Evolutionary conservation across 2,797 vertebrate species (phyloP), one percentile per base, ranked within the genome.

Genomic region (Danio aesculapii): DNA sequence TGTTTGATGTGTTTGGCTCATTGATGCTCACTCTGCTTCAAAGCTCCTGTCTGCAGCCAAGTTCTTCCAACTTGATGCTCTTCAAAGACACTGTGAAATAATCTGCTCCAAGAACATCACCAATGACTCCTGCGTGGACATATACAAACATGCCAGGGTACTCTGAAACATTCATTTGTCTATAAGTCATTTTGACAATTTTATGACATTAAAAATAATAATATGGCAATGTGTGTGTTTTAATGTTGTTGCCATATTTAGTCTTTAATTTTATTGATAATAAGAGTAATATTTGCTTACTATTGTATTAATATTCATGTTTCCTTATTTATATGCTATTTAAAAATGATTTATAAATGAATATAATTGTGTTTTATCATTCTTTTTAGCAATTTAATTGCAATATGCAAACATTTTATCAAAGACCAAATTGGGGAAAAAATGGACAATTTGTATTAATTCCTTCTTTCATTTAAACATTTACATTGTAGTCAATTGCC

Each of bases 51-150:
- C 98, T 84, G 97, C 98, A 46, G 97, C 97, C 88, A 99, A 98
- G 87, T 99, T 99, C 92, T 99, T 99, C 95, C 98, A 99, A 88
- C 97, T 99, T 84, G 98, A 99, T 90, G 96, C 96, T 90, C 93
- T 99, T 90, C 98, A 99, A 94, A 95, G 97, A 92, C 98, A 99
- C 95, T 99, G 98, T 95, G 98, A 99, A 95, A 98, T 99, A 85
- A 97, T 99, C 92, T 99, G 98, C 88, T 97, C 98, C 84, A 99
- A 99, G 92, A 98, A 97, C 92, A 97, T 99, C 92, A 98, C 96
- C 86, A 96, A 96, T 0, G 98, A 99, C 88, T 99, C 97, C 90
- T 98, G 97, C 17, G 98, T 99, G 91, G 98, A 99, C 89, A 97
- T 99, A 86, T 99, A 99, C 95, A 99, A 97, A 86, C 98, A 99